Evolutionary conservation across 2,797 vertebrate species (phyloP).

Genomic region (Dromococcyx pavoninus): DNA sequence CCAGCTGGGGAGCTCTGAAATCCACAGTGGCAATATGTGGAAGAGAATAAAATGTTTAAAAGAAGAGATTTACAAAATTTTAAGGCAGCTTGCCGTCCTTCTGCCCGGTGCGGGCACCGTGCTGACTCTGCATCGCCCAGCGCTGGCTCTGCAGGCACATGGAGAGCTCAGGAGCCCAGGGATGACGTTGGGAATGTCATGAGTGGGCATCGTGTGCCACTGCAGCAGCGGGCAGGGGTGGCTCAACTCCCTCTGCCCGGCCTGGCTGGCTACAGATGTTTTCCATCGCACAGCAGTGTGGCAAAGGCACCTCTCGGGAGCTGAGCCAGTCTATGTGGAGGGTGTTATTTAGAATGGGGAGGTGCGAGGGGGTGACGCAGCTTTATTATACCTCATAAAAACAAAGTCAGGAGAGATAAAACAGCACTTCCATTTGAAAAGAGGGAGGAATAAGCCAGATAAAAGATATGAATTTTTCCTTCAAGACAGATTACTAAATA

Average conservation of each 20-base stretch:
- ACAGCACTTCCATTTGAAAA: slow-evolving; percentile 47
- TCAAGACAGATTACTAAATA: slow-evolving; percentile 76
- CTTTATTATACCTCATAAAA: slow-evolving; percentile 17
- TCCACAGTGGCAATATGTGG: accelerated
- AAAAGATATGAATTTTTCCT: slow-evolving; percentile 63
- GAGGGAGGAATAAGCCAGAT: slow-evolving; percentile 51
- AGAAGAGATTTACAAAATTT: not conserved
- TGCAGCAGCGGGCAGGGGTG: not conserved
- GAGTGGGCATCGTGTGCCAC: not conserved
- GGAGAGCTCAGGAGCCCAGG: not conserved
- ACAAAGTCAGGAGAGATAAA: slow-evolving; percentile 43
- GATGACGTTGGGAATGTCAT: not conserved
- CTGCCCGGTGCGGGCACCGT: accelerated
- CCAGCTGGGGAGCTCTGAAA: not conserved
- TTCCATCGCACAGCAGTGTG: not conserved
- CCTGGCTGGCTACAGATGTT: not conserved
- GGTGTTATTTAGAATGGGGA: not conserved
- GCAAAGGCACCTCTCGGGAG: not conserved
- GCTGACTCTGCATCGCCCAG: not conserved
- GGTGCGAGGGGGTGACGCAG: not conserved
- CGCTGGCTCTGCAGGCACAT: accelerated
- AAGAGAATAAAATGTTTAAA: not conserved
- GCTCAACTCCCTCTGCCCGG: not conserved
- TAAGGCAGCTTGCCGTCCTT: not conserved
- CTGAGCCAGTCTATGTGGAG: not conserved